These are phyloP conservation scores for Formica selysi DNA, from an alignment of 1,140 invertebrate species.

Conservation along the genomic window DNA sequence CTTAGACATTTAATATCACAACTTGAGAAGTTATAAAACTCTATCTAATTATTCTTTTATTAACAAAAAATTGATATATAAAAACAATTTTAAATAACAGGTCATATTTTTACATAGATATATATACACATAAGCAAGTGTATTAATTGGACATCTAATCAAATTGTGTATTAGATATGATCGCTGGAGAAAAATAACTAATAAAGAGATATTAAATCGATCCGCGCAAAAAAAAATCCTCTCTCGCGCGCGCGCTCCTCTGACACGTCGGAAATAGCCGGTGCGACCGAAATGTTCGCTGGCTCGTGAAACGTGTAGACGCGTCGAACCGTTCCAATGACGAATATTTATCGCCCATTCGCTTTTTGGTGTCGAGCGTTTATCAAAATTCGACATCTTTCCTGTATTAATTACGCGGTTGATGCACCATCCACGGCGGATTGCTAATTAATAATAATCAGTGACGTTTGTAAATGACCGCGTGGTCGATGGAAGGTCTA, in stretches of 20 bases:
- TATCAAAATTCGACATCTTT: slow-evolving; percentile 73
- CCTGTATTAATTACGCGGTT: slow-evolving; percentile 29
- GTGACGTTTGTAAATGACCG: slow-evolving; percentile 18
- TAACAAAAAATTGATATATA: neutral
- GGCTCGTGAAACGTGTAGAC: slow-evolving; percentile 76
- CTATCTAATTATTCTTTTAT: neutral
- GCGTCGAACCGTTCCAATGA: slow-evolving; percentile 72
- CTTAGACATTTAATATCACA: neutral
- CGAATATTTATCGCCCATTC: slow-evolving; percentile 75
- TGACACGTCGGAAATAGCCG: slow-evolving; percentile 39
- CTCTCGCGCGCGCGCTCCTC: neutral
- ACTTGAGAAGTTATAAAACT: neutral
- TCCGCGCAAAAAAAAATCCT: slow-evolving; percentile 41
- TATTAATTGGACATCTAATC: slow-evolving; percentile 20
- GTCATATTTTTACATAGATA: neutral
- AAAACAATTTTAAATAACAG: neutral
- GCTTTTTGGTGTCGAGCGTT: slow-evolving; percentile 70
- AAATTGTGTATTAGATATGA: slow-evolving; percentile 30
- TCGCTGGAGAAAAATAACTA: slow-evolving; percentile 53
- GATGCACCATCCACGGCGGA: neutral
- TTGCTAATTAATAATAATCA: slow-evolving; percentile 55
- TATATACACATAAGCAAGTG: neutral
- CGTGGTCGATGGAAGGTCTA: neutral
- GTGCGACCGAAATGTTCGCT: slow-evolving; percentile 73
- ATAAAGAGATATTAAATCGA: slow-evolving; percentile 66